These are phyloP conservation scores for Diaphora mendica DNA, from an alignment of 2,888 invertebrate genomes.

Conservation along the genomic window DNA sequence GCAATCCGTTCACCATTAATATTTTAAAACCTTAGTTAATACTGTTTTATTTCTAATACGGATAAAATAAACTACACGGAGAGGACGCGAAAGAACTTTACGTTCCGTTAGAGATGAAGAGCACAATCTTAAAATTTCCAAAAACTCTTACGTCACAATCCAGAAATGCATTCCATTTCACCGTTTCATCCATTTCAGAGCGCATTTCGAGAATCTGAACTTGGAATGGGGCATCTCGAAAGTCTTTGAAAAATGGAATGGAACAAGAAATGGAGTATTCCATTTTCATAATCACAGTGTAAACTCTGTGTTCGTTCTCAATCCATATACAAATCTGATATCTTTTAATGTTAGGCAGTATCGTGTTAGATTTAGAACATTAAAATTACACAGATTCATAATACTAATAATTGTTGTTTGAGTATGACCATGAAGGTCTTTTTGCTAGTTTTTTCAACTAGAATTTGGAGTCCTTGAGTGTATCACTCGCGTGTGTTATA, in stretches of 20 bases:
- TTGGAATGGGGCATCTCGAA: slow-evolving; percentile 50
- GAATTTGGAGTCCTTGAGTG: slow-evolving; percentile 49
- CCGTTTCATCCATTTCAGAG: slow-evolving; percentile 46
- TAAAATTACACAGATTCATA: slow-evolving; percentile 68
- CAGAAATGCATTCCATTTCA: slow-evolving; percentile 51
- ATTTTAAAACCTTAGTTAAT: slow-evolving; percentile 70
- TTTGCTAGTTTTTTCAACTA: slow-evolving; percentile 41
- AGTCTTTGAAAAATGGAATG: slow-evolving; percentile 58
- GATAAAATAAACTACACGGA: slow-evolving; percentile 64
- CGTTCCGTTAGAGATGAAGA: slow-evolving; percentile 44
- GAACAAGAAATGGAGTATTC: slow-evolving; percentile 55
- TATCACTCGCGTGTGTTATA: slow-evolving; percentile 60
- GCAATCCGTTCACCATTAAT: slow-evolving; percentile 50
- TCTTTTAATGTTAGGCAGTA: slow-evolving; percentile 78
- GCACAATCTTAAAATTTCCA: slow-evolving; percentile 39
- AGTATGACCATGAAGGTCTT: slow-evolving; percentile 36
- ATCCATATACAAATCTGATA: slow-evolving; percentile 71
- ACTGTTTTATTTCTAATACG: slow-evolving; percentile 68
- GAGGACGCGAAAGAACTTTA: slow-evolving; percentile 54
- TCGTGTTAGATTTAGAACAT: slow-evolving; percentile 78
- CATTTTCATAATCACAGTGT: slow-evolving; percentile 55
- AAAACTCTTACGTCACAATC: slow-evolving; percentile 44
- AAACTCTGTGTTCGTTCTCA: slow-evolving; percentile 54
- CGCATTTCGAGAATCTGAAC: slow-evolving; percentile 43
- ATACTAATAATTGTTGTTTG: slow-evolving; percentile 78